Evolutionary conservation across 2,113 vertebrate species (phyloP).

Genomic region (Paradoxurus hermaphroditus): DNA sequence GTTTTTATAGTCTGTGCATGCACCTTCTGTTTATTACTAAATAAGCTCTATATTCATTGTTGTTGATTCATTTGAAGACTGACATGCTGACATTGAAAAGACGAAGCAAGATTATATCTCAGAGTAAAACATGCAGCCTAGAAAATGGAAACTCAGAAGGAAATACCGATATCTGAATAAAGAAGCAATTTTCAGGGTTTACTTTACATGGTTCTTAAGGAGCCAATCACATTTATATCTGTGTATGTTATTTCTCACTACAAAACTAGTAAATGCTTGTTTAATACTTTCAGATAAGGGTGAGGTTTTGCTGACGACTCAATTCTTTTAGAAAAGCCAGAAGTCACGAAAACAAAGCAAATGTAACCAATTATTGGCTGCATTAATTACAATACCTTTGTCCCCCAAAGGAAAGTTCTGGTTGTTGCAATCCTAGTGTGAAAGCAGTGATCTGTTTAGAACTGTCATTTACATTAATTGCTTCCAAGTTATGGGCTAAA

Average conservation of each 20-base stretch:
- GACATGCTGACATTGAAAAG: constrained; percentile 64
- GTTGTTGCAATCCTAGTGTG: constrained; percentile 69
- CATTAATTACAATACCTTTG: constrained; percentile 50
- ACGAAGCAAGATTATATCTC: constrained; percentile 54
- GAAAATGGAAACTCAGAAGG: constrained; percentile 61
- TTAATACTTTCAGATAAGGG: constrained; percentile 62
- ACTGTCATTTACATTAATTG: constrained; percentile 74
- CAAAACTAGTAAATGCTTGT: constrained; percentile 54
- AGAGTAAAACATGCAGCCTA: constrained; percentile 46
- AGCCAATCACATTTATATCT: constrained; percentile 64
- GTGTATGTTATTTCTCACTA: constrained; percentile 63
- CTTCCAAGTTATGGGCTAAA: constrained; percentile 74
- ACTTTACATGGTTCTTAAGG: constrained; percentile 72
- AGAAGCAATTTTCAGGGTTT: constrained; percentile 60
- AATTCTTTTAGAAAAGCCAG: constrained; percentile 69
- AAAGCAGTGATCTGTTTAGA: constrained; percentile 71
- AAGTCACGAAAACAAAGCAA: constrained; percentile 57
- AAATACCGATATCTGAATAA: constrained; percentile 68
- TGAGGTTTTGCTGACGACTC: constrained; percentile 53
- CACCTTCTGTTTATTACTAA: constrained; percentile 57
- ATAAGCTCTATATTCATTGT: constrained; percentile 31
- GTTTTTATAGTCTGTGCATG: constrained; percentile 38
- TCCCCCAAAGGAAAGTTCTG: constrained; percentile 44
- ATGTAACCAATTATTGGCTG: constrained; percentile 61
- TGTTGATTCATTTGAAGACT: constrained; percentile 52